Conservation (phyloP, 23 tunicate genomes). For the Styela clava region DNA sequence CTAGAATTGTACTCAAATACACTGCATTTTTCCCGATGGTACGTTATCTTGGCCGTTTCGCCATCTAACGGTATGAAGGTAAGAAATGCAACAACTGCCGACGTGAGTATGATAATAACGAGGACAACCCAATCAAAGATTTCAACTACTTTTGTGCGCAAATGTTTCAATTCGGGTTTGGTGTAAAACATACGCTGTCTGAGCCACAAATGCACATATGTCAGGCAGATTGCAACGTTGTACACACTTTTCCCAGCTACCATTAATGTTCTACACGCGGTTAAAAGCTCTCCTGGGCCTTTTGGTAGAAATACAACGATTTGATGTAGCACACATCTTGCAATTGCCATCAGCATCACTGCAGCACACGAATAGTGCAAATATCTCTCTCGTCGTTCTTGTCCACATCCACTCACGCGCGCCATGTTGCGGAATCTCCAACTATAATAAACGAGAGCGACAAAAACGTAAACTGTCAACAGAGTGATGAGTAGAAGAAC, state of each 20-base stretch:
- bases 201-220: conserved; percentile 30
- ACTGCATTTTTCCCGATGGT: conserved; percentile 20
- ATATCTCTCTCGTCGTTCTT: conserved; percentile 14
- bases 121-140: conserved; percentile 24
- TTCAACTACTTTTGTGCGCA: neutral
- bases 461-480: conserved; percentile 20
- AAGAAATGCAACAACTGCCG: conserved; percentile 9
- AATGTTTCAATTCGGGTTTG: conserved; percentile 15
- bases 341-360: conserved; percentile 19
- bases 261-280: conserved; percentile 17
- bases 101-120: neutral
- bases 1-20: conserved; percentile 30
- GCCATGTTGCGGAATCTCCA: conserved; percentile 36
- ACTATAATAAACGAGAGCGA: conserved; percentile 19
- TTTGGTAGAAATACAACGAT: conserved; percentile 19
- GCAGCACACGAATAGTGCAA: conserved; percentile 37
- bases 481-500: conserved; percentile 20
- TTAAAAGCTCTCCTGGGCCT: neutral
- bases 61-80: conserved; percentile 19
- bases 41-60: neutral
- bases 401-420: conserved; percentile 19
- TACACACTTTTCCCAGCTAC: conserved; percentile 15
- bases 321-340: conserved; percentile 33
- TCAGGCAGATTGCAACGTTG: conserved; percentile 26
- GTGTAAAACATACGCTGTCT: conserved; percentile 27